phyloP scores from a whole-genome alignment of 2,113 vertebrate genomes.

The Mastomys natalensis region DNA sequence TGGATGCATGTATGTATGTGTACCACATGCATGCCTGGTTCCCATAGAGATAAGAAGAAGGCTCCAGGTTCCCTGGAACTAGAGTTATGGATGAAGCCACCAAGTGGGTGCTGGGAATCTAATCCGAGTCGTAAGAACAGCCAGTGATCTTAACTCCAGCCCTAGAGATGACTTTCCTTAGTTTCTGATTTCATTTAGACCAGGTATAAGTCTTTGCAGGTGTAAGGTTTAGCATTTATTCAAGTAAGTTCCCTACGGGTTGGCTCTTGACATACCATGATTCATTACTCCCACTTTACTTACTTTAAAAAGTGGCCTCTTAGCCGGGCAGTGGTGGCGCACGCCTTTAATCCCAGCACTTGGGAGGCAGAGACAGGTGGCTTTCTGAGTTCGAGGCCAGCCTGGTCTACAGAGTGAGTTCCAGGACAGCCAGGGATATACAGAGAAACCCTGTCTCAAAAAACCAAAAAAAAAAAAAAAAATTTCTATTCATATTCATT shows the following conservation, averaged over 20 bases:
- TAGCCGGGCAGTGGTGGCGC: too few species aligned
- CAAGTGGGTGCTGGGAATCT: neutral
- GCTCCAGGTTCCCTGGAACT: neutral
- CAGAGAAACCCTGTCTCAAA: too few species aligned
- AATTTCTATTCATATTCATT: neutral
- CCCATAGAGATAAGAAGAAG: neutral
- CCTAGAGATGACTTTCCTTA: constrained; percentile 15
- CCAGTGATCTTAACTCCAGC: neutral
- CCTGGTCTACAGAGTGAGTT: too few species aligned
- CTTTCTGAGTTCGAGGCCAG: too few species aligned
- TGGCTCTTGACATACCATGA: neutral
- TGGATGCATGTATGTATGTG: neutral
- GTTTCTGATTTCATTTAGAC: constrained; percentile 9
- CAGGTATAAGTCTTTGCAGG: constrained; percentile 26
- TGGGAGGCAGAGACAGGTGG: too few species aligned
- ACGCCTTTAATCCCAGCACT: too few species aligned
- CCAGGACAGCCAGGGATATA: too few species aligned
- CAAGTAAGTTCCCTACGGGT: neutral
- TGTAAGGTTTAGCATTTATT: constrained; percentile 43
- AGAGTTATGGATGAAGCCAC: neutral
- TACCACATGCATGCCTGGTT: neutral
- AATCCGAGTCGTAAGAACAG: neutral
- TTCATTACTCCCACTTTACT: neutral
- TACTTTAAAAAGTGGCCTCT: neutral
- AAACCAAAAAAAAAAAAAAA: too few species aligned